These are phyloP conservation scores for Callitettix versicolor DNA, from an alignment of 1,140 invertebrate species.

Conservation along the genomic window DNA sequence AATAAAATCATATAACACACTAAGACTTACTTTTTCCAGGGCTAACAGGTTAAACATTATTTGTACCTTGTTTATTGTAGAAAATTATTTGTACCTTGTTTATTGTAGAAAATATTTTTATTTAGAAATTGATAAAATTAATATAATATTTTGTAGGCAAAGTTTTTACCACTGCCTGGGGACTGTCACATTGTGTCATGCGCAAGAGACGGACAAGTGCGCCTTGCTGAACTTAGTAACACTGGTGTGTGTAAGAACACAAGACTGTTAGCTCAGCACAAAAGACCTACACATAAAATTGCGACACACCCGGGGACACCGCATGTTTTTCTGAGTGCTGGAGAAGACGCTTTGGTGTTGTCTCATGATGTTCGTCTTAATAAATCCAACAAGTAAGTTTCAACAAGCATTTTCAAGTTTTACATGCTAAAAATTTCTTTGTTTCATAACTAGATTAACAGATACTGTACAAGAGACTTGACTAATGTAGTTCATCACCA, in stretches of 20 bases:
- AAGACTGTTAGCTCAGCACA: conserved; percentile 55
- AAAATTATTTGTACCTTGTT: too few relatives aligned
- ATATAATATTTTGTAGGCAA: conserved; percentile 38
- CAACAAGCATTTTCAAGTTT: too few relatives aligned
- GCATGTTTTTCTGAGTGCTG: conserved; percentile 70
- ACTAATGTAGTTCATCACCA: too few relatives aligned
- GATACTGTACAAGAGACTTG: too few relatives aligned
- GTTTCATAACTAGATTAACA: too few relatives aligned
- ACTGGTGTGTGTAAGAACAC: conserved; percentile 41
- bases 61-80: too few relatives aligned
- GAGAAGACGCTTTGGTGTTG: conserved; percentile 76
- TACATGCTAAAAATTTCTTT: too few relatives aligned
- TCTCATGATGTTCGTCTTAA: conserved; percentile 69
- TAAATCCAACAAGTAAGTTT: conserved; percentile 48
- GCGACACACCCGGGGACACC: conserved; percentile 60
- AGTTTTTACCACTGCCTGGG: conserved; percentile 54
- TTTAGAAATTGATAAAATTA: too few relatives aligned
- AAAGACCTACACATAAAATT: conserved; percentile 67
- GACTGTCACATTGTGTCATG: conserved; percentile 78
- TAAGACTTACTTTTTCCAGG: too few relatives aligned
- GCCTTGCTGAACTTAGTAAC: conserved; percentile 40
- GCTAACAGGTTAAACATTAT: too few relatives aligned
- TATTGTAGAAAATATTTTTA: too few relatives aligned
- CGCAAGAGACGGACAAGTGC: conserved; percentile 80
- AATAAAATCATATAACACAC: too few relatives aligned